Base-by-base conservation (phyloP, 2,113 vertebrate species). In the Lophochroa leadbeateri region DNA sequence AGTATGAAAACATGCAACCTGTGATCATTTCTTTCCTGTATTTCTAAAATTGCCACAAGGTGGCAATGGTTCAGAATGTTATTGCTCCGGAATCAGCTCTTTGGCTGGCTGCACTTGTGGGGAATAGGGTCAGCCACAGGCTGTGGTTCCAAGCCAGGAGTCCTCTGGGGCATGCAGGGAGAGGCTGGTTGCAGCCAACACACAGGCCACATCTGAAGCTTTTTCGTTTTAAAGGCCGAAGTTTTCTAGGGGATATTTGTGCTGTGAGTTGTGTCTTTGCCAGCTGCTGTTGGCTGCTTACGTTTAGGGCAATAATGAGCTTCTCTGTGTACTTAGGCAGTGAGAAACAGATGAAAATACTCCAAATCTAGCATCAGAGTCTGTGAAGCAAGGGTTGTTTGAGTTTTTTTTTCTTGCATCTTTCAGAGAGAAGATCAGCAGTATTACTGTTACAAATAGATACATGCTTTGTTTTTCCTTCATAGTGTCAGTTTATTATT, bases 131-230 rank as follows among this genome's bases (percentile, higher is more conserved):
- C 64, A 57, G 70, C 20, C 1, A 1, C 41, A 6, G 46, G 52
- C 75, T 25, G 20, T 33, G 35, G 10, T 14, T 31, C 9, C 31
- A 5, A 33, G 57, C 11, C 44, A 31, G 75, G 17, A 4, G 17
- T 19, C 61, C 28, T 23, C 17, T 8, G 3, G 4, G 8, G 15
- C 24, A 3, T 37, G 35, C 24, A 17, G 24, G 35, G 58, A 27
- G 16, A 17, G 58, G 17, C n/a, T 20, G 69, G 1, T 6, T 11
- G 17, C 9, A 31, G 19, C 78, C 37, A 29, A 3, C 6, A 7
- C 25, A 5, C 10, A 0, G 21, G 1, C 3, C 47, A 1, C 18
- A 0, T 4, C 24, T 27, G 21, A 15, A 31, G 6, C n/a, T 4
- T 25, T 13, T 4, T 47, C 6, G 0, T 55, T 68, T 23, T 16